Percentiles rank a stretch among this genome's conserved stretches.
phyloP scores from a whole-genome alignment of 2,888 invertebrate species.

The Pheosia gnoma region DNA sequence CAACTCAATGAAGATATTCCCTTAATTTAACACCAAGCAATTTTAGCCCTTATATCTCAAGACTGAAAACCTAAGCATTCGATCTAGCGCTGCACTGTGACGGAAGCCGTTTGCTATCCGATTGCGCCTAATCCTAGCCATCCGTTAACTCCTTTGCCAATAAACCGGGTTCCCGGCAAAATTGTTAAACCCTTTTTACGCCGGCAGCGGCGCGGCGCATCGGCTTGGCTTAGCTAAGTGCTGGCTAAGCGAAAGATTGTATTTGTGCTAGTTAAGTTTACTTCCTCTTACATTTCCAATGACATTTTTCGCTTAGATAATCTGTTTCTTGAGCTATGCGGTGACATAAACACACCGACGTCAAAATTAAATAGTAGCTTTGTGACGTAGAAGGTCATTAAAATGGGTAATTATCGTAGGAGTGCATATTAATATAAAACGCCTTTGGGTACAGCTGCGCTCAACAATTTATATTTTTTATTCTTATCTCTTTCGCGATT shows the following conservation, averaged over 20 bases:
- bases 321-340: neutral
- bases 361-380: too few relatives aligned
- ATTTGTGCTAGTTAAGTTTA: constrained; percentile 37
- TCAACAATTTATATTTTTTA: too few relatives aligned
- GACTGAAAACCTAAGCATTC: neutral
- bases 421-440: too few relatives aligned
- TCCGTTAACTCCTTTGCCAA: constrained; percentile 60
- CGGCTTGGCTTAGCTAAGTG: constrained; percentile 47
- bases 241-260: constrained; percentile 55
- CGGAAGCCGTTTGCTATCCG: constrained; percentile 30
- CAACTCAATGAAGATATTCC: too few relatives aligned
- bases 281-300: constrained; percentile 34
- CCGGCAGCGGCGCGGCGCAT: constrained; percentile 25
- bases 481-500: too few relatives aligned
- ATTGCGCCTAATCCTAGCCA: constrained; percentile 57
- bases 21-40: too few relatives aligned
- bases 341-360: too few relatives aligned
- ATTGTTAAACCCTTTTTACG: constrained; percentile 55
- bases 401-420: too few relatives aligned
- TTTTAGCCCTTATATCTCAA: neutral
- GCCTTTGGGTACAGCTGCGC: too few relatives aligned
- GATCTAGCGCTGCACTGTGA: constrained; percentile 6
- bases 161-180: constrained; percentile 51
- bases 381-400: too few relatives aligned
- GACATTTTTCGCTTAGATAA: constrained; percentile 7